phyloP scores from a whole-genome alignment of 2,888 invertebrate species.

The Strigamia crassipes region DNA sequence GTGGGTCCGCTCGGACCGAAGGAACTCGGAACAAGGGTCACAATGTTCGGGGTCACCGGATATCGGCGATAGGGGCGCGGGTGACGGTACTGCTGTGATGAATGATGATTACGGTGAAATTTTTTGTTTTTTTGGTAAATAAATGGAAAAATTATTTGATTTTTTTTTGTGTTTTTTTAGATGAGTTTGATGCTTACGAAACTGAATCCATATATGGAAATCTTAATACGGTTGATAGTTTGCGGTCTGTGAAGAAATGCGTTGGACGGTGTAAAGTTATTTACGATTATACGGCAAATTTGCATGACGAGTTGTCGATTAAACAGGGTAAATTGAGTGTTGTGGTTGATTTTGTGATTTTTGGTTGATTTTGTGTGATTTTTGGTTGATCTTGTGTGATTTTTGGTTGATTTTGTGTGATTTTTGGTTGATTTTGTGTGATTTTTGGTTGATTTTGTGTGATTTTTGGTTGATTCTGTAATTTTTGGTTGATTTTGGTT shows the following conservation, averaged over 20 bases:
- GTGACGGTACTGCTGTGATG: slow-evolving; percentile 68
- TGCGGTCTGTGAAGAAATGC: slow-evolving; percentile 23
- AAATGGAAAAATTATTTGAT: not conserved
- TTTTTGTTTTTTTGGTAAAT: not conserved
- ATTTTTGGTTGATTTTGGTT: no score
- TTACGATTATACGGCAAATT: slow-evolving; percentile 83
- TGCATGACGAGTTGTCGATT: slow-evolving; percentile 82
- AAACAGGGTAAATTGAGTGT: slow-evolving; percentile 64
- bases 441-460: no score
- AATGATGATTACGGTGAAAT: slow-evolving; percentile 54
- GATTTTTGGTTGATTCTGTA: no score
- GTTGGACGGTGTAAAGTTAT: slow-evolving; percentile 71
- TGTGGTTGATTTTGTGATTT: no score
- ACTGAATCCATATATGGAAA: slow-evolving; percentile 55
- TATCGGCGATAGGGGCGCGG: slow-evolving; percentile 76
- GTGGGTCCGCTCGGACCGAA: slow-evolving; percentile 68
- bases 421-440: no score
- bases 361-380: no score
- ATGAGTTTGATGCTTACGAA: slow-evolving; percentile 74
- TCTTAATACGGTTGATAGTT: slow-evolving; percentile 22
- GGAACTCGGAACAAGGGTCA: slow-evolving; percentile 62
- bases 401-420: no score
- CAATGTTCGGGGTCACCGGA: slow-evolving; percentile 63
- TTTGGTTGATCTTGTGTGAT: no score
- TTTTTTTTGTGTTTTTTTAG: slow-evolving; percentile 60